phyloP scores from a whole-genome alignment of 1,140 invertebrate species.

The Chionoecetes opilio region DNA sequence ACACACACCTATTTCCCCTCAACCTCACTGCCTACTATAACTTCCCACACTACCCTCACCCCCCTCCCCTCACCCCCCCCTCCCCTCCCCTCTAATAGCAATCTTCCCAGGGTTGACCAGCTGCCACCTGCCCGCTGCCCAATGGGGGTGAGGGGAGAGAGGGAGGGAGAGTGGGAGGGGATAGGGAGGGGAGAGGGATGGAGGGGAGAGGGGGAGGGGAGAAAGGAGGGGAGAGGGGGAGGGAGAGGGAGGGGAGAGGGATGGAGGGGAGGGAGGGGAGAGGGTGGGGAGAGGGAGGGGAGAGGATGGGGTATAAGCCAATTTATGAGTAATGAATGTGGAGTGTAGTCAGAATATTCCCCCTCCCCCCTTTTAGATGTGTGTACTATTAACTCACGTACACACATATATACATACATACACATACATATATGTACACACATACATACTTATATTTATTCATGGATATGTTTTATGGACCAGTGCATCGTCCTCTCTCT shows the following conservation, averaged over 20 bases:
- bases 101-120: not conserved
- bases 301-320: not conserved
- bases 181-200: too few relatives aligned
- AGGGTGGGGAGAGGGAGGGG: not conserved
- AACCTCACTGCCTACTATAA: not conserved
- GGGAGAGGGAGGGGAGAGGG: too few relatives aligned
- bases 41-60: not conserved
- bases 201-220: too few relatives aligned
- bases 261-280: too few relatives aligned
- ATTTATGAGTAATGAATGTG: conserved; percentile 30
- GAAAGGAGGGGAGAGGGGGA: not conserved
- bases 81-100: not conserved
- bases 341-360: not conserved
- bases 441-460: not conserved
- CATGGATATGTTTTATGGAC: too few relatives aligned
- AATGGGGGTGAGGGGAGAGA: not conserved
- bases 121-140: conserved; percentile 21
- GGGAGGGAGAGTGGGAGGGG: not conserved
- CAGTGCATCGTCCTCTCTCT: too few relatives aligned
- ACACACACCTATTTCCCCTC: not conserved
- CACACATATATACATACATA: not conserved
- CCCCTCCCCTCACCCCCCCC: not conserved
- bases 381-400: too few relatives aligned
- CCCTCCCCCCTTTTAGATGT: not conserved
- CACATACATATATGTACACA: not conserved